Percentiles rank a stretch among this genome's conserved stretches.
phyloP scores from a whole-genome alignment of 2,797 vertebrate species.

The Chrysocyon brachyurus region DNA sequence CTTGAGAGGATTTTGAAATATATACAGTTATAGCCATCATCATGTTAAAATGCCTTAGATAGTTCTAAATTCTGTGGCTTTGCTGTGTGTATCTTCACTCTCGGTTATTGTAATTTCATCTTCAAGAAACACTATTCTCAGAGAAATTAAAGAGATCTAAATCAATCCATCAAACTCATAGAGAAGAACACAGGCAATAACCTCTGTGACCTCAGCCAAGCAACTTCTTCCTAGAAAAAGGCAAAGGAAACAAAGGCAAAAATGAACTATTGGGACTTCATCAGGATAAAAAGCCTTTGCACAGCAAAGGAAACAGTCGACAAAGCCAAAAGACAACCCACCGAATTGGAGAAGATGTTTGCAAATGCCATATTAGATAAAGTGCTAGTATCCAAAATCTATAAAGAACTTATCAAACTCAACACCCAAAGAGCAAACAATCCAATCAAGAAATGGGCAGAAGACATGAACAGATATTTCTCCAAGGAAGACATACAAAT shows the following conservation, averaged over 20 bases:
- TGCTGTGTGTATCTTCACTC: background rate
- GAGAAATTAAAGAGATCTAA: slow-evolving; percentile 14
- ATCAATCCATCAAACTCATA: background rate
- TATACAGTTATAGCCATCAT: background rate
- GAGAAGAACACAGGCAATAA: background rate
- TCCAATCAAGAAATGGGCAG: background rate
- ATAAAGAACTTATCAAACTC: background rate
- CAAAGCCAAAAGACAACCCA: background rate
- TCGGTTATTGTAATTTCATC: background rate
- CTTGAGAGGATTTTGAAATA: slow-evolving; percentile 24
- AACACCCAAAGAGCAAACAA: background rate
- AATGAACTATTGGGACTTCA: background rate
- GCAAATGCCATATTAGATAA: background rate
- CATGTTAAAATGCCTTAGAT: background rate
- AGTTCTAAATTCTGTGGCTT: background rate
- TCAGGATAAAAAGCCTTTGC: background rate
- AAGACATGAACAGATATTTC: background rate
- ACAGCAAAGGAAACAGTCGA: background rate
- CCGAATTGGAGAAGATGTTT: background rate
- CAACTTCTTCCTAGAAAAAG: background rate
- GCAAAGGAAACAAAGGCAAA: background rate
- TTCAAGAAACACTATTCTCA: slow-evolving; percentile 22
- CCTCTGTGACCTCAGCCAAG: background rate
- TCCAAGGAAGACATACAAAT: background rate
- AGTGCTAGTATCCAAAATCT: background rate